A percentile compares a stretch with the other conserved stretches of the same genome.
Conservation (phyloP, 64 coral and sea anemone genomes). For the Orbicella faveolata region DNA sequence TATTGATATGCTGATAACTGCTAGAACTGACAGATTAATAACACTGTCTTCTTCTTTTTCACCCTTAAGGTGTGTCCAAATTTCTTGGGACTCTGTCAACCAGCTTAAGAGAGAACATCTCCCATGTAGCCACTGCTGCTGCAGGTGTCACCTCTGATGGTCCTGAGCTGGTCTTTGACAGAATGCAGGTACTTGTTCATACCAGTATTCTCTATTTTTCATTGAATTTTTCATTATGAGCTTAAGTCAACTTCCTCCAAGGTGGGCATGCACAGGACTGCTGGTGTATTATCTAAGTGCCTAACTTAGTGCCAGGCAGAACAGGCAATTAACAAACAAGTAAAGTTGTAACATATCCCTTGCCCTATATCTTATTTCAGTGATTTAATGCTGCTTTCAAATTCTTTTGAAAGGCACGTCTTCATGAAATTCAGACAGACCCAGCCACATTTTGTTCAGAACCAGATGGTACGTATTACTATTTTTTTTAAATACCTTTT, state of each 20-base stretch:
- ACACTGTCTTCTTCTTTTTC: background rate
- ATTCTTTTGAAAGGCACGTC: constrained; percentile 63
- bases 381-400: background rate
- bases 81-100: constrained; percentile 80
- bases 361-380: background rate
- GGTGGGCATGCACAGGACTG: too few relatives aligned
- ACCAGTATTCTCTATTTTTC: background rate
- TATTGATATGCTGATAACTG: background rate
- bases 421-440: constrained; percentile 94
- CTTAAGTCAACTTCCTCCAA: too few relatives aligned
- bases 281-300: too few relatives aligned
- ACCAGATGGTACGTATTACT: constrained; percentile 68
- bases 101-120: constrained; percentile 74
- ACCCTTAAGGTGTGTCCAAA: constrained; percentile 62
- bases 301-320: too few relatives aligned
- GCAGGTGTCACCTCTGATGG: constrained; percentile 31
- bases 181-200: constrained; percentile 59
- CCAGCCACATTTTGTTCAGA: constrained; percentile 94
- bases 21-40: background rate
- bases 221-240: background rate
- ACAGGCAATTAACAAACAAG: too few relatives aligned
- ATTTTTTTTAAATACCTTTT: too few relatives aligned
- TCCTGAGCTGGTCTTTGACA: constrained; percentile 86
- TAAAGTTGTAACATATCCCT: too few relatives aligned
- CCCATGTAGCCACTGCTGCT: constrained; percentile 60